Evolutionary conservation across 2,888 invertebrate genomes (phyloP), one percentile per base, ranked within the genome.

Genomic region (Habrosyne pyritoides): DNA sequence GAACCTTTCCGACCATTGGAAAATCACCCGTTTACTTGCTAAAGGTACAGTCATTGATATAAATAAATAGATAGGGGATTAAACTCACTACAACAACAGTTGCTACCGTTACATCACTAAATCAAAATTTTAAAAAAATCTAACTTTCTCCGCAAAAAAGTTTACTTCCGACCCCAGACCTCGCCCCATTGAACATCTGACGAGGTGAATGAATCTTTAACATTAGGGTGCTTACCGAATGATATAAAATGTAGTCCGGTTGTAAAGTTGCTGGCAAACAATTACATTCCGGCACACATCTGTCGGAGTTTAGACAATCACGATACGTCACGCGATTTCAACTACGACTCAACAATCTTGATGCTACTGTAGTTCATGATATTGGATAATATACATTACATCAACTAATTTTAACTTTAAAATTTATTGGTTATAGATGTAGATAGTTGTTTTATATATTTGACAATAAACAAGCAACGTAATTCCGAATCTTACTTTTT

Each of bases 201-300:
- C 89, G 88, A 91, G 90, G 90, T 89, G 90, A 91, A 91, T 89
- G 91, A 86, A 90, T 88, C 83, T 81, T 79, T 69, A 70, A 67
- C 62, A 61, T 79, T 83, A 65, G 87, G 86, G 87, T 85, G 86
- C 80, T 73, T 71, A 66, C 69, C 67, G 73, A 86, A 69, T 87
- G 88, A 86, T 90, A 90, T 86, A 86, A 88, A 90, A 86, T 88
- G 86, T 84, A 83, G 73, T 79, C 64, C 70, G 79, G 74, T 79
- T 77, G 83, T 86, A 87, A 84, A 87, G 83, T 88, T 86, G 82
- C 84, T 83, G 75, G 73, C 87, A 81, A 79, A 89, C 89, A 86
- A 89, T 89, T 90, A 91, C 89, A 92, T 92, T 89, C 91, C 91
- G 84, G 81, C 88, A 91, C 89, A 91, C 91, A 92, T 91, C 91